These are phyloP conservation scores for Amphiprion percula DNA, from an alignment of 2,113 vertebrate species.

Conservation along the genomic window DNA sequence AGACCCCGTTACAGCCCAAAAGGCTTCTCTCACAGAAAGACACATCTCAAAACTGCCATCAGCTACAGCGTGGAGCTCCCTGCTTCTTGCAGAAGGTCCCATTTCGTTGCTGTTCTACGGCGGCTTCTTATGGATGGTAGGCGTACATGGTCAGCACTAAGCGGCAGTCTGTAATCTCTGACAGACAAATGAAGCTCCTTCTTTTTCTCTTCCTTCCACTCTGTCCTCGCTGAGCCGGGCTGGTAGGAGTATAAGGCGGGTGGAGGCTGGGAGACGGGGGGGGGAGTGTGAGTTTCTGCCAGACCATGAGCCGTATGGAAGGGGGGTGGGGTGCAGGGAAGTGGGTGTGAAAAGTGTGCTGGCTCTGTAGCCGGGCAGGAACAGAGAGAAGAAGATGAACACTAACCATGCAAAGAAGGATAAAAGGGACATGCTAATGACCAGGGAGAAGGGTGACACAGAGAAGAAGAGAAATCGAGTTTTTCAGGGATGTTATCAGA, in stretches of 20 bases:
- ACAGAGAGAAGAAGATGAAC: conserved; percentile 37
- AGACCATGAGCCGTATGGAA: conserved; percentile 73
- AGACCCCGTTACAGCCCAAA: conserved; percentile 49
- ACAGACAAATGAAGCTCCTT: conserved; percentile 71
- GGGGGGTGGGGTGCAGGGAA: conserved; percentile 66
- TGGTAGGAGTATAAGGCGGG: conserved; percentile 71
- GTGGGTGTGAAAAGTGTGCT: conserved; percentile 60
- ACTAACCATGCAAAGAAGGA: conserved; percentile 18
- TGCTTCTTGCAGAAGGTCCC: conserved; percentile 41
- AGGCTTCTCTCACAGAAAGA: conserved; percentile 38
- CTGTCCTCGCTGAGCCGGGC: conserved; percentile 58
- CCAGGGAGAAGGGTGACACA: background rate
- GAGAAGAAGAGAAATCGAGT: background rate
- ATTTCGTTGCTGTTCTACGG: conserved; percentile 46
- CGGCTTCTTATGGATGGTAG: conserved; percentile 40
- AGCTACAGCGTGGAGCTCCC: conserved; percentile 23
- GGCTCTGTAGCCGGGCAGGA: conserved; percentile 64
- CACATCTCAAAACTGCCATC: conserved; percentile 41
- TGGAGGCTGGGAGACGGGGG: conserved; percentile 70
- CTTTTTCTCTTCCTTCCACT: conserved; percentile 67
- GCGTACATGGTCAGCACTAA: conserved; percentile 53
- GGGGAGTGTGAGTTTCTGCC: conserved; percentile 69
- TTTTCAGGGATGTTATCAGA: conserved; percentile 41
- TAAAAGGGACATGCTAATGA: conserved; percentile 29
- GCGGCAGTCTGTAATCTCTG: conserved; percentile 68